A percentile compares a stretch with the other conserved stretches of the same genome.
phyloP scores from a whole-genome alignment of 2,797 vertebrate genomes.

The Carduelis carduelis region DNA sequence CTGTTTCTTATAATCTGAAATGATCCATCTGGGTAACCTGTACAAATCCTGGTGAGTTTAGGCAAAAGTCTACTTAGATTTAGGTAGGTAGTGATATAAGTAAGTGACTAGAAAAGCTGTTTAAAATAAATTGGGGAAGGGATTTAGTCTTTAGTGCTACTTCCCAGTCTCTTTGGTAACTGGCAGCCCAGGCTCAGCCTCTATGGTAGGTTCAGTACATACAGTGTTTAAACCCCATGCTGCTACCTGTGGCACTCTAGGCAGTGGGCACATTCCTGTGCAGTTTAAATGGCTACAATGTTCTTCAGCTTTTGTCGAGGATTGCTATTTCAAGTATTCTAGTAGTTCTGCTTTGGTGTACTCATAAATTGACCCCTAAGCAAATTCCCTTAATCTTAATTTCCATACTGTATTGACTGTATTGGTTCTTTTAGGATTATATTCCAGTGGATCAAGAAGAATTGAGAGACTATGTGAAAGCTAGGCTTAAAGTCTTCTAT shows the following conservation, averaged over 20 bases:
- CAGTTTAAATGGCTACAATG: not conserved
- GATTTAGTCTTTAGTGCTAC: not conserved
- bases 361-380: not conserved
- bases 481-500: constrained; percentile 97
- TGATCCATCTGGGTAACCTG: not conserved
- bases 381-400: not conserved
- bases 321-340: not conserved
- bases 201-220: not conserved
- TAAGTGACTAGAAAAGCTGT: not conserved
- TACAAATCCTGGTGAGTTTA: not conserved
- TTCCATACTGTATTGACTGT: not conserved
- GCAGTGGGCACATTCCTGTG: not conserved
- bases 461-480: constrained; percentile 96
- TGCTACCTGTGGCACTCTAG: accelerated
- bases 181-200: not conserved
- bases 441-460: constrained; percentile 99
- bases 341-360: not conserved
- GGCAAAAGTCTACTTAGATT: not conserved
- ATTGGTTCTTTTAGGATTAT: constrained; percentile 84
- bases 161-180: not conserved
- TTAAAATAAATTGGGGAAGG: not conserved
- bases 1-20: not conserved
- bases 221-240: not conserved
- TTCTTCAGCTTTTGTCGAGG: not conserved
- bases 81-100: no score